Base-by-base conservation (phyloP, 2,888 invertebrate species). In the Crioceris asparagi region DNA sequence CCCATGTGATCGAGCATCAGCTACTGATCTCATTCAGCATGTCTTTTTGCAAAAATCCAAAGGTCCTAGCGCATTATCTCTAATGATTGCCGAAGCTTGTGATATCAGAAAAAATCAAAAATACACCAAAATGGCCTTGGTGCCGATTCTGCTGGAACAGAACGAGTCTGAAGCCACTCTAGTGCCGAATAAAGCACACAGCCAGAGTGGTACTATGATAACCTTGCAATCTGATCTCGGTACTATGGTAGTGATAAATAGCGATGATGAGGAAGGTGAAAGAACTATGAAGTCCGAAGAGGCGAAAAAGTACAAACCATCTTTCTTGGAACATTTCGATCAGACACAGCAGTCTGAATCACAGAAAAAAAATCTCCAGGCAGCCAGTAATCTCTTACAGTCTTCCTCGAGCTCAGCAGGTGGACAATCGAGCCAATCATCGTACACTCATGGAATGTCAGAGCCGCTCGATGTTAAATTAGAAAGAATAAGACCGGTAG, bases 321-420 rank as follows among this genome's bases (percentile, higher is more conserved):
- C 88, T 54, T 96, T 92, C 67, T 71, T 96, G 46, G 93, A 93
- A 59, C 94, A 94, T 65, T 94, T 94, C 64, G 93, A 94, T 60
- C 85, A 88, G 60, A 91, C 92, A 58, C 90, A 93, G 57, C 90
- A 93, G 57, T 75, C 49, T 4, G 53, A 55, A 41, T 14, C 17
- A 3, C 21, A 33, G 16, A 17, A n/a, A 5, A 12, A 19, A 11
- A 14, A 15, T 17, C 19, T 19, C 11, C 10, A 21, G n/a, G 15
- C 14, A 21, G 8, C 2, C 14, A 12, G 17, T 8, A 14, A 21
- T 2, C 4, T n/a, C 4, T 14, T n/a, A 7, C 14, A 12, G 12
- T 32, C 40, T 3, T 12, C 34, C 2, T 8, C 29, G 4, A 15
- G 23, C 11, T 36, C 32, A 7, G 29, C 36, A 17, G 16, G 17